phyloP scores from a whole-genome alignment of 1,140 invertebrate species.

The Druon quercuslanigerum region DNA sequence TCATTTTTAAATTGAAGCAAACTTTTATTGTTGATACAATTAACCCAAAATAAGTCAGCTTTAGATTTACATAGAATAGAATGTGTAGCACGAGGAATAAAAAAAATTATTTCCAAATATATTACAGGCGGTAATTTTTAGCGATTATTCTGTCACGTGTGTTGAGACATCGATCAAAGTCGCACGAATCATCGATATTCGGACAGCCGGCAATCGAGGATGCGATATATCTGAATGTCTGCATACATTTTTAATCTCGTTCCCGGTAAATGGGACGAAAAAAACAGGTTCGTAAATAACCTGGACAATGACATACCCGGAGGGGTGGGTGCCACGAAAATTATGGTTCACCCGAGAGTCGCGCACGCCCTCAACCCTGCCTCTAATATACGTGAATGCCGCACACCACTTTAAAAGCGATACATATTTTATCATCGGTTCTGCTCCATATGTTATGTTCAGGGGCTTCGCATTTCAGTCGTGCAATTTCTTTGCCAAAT shows the following conservation, averaged over 20 bases:
- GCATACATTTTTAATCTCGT: conserved; percentile 36
- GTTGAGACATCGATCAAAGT: conserved; percentile 1
- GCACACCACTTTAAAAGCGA: conserved; percentile 58
- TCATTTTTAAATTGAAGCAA: too few relatives aligned
- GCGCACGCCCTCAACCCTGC: conserved; percentile 50
- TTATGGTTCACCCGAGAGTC: conserved; percentile 54
- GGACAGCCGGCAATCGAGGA: not conserved
- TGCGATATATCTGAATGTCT: conserved; percentile 14
- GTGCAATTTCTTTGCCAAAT: not conserved
- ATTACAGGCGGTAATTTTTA: not conserved
- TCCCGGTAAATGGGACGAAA: conserved; percentile 32
- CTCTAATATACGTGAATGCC: conserved; percentile 44
- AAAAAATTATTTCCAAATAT: not conserved
- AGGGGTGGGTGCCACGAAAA: conserved; percentile 53
- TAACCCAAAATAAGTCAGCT: not conserved
- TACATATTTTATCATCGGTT: conserved; percentile 56
- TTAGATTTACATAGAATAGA: too few relatives aligned
- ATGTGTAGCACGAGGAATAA: not conserved
- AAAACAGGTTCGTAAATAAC: conserved; percentile 49
- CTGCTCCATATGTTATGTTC: not conserved
- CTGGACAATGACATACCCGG: conserved; percentile 51
- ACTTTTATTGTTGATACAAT: too few relatives aligned
- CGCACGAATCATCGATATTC: not conserved
- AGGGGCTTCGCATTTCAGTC: not conserved
- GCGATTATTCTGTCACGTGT: conserved; percentile 44